Evolutionary conservation across 2,888 invertebrate genomes (phyloP), one percentile per base, ranked within the genome.

Genomic region (Trichogramma dendrolimi): DNA sequence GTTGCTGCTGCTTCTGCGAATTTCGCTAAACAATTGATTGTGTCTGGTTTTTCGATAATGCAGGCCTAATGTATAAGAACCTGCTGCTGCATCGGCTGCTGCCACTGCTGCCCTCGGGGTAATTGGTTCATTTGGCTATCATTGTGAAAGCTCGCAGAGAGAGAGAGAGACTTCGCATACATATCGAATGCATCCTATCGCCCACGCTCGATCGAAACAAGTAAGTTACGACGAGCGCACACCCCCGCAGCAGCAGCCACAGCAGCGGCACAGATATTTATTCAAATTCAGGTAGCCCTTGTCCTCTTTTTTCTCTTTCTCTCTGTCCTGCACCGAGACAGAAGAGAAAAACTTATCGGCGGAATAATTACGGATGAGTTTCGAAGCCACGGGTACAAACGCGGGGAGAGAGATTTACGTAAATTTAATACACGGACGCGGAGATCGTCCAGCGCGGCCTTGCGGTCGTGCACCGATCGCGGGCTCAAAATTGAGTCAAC

Each of bases 1-100:
- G 60, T 53, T 67, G 60, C 62, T 67, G 53, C 63, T 64, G 62
- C 67, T 69, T 69, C 68, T 63, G 65, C 67, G 65, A 67, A 68
- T 60, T 60, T 63, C 52, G 62, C 54, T 50, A 57, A 27, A 27
- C 27, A 27, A 27, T 27, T 27, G 27, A 27, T 27, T 27, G 27
- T 27, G 27, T 27, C 27, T 27, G 27, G 27, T 27, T 27, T 27
- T 27, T 27, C 27, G 27, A 27, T 27, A 27, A 27, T 27, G 27
- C 27, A 27, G 27, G 27, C 27, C 27, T 27, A 27, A 27, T n/a
- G 27, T 27, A 27, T 27, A 27, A 27, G 27, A 27, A 27, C 27
- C 58, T 62, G 60, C 55, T 67, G 60, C 62, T 66, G 27, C 27
- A 2, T 27, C 27, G 27, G 2, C 27, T 27, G 53, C 63, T 64